These are phyloP conservation scores for Orycteropus afer DNA, from an alignment of 2,113 vertebrate species.

Conservation along the genomic window DNA sequence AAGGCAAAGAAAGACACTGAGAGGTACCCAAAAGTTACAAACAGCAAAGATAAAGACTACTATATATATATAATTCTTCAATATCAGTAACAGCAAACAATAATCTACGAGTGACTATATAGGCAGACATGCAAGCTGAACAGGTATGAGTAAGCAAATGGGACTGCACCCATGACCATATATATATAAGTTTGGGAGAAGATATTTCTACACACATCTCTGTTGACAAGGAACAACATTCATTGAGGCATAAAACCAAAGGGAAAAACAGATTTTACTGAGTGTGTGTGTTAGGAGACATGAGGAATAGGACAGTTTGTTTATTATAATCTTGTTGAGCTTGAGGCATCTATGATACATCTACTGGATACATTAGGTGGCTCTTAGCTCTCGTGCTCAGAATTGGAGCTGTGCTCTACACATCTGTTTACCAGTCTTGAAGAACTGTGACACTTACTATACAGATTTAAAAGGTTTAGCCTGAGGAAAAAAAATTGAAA, in stretches of 20 bases:
- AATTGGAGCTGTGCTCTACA: not conserved
- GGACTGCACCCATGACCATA: too few relatives aligned
- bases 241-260: not conserved
- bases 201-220: too few relatives aligned
- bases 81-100: too few relatives aligned
- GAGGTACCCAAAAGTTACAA: too few relatives aligned
- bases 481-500: not conserved
- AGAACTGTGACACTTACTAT: not conserved
- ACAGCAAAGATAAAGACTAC: too few relatives aligned
- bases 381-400: not conserved
- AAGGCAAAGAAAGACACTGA: too few relatives aligned
- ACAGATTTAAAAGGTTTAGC: not conserved
- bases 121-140: too few relatives aligned
- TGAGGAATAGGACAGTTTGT: not conserved
- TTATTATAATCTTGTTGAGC: not conserved
- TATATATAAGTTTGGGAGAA: too few relatives aligned
- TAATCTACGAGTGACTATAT: too few relatives aligned
- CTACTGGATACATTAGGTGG: not conserved
- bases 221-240: not conserved
- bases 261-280: not conserved
- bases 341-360: not conserved
- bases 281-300: too few relatives aligned
- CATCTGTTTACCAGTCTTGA: not conserved
- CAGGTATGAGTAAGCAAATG: too few relatives aligned
- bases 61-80: too few relatives aligned